Evolutionary conservation across 2,113 vertebrate genomes (phyloP), one percentile per base, ranked within the genome.

Genomic region (Rhea pennata): DNA sequence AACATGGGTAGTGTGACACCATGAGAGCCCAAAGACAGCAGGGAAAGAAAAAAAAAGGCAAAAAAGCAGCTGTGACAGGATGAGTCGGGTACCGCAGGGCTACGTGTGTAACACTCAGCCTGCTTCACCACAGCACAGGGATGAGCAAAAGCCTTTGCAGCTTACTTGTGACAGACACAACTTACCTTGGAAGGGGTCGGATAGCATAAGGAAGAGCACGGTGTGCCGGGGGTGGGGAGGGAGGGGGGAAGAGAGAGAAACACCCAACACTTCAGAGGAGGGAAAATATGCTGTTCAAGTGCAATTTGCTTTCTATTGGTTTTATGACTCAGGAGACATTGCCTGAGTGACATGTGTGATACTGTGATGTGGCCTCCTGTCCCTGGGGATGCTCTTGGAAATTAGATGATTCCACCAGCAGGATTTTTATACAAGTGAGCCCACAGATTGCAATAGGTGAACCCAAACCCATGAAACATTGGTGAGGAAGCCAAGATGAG

Each of bases 391-490:
- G 64, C 10, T 94, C 44, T 85, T n/a, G 24, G 91, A 94, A 88
- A 94, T 87, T 5, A 85, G 36, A 89, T 74, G 14, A 89, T 87
- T 97, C 71, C 67, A 70, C 70, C 74, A 69, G 65, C 36, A 54
- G 15, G 15, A 42, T 50, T 93, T 90, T 94, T 76, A 82, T 50
- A 84, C 72, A 96, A 95, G 62, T 58, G 64, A 94, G 67, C 74
- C 93, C 94, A 95, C 26, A 29, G 50, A 90, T 22, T 62, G 39
- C 62, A 79, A 87, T 70, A 96, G 92, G 90, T 62, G 66, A 93
- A 89, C 29, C 19, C 84, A 83, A 73, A 80, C 15, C 46, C 62
- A 39, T 26, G 46, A 69, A 84, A 74, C 69, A 33, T 69, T 31
- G 10, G 33, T 40, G 50, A 69, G 62, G 44, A 93, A 83, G 74